Evolutionary conservation across 1,140 invertebrate species (phyloP), one percentile per base, ranked within the genome.

Genomic region (Drosophila seguyi): DNA sequence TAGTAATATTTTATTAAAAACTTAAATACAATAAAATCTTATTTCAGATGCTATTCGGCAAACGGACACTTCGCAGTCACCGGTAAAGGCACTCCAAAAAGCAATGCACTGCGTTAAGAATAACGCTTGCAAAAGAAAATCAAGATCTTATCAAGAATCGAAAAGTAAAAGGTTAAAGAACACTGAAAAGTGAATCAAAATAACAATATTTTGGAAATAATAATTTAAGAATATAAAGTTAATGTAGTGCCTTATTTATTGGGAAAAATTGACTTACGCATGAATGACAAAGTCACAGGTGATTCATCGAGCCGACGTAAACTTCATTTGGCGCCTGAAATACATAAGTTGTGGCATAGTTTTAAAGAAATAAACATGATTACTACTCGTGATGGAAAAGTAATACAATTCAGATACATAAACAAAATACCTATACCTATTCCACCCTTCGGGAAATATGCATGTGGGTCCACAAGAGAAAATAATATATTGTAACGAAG

Each of bases 91-190:
- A 29, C 60, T 62, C n/a, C 22, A 55, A 20, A 62, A 57, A 22
- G 60, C 60, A 3, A 57, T 57, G 60, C 22, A 57, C 1, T 62
- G 60, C 25, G 34, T 62, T 41, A 62, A 62, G 14, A 62, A 62
- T 27, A 62, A 57, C 20, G 50, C 34, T 0, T 62, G 60, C 25
- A 57, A 62, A 41, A 57, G 5, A 41, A 39, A 31, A 52, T 13
- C 16, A 13, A 52, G 44, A 20, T 1, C 14, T 4, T 8, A n/a
- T 20, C 41, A 44, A n/a, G n/a, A 52, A 14, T 22, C 6, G 10
- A 48, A 20, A 31, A 5, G n/a, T 48, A 20, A 20, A 58, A 29
- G 6, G 3, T 14, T 2, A 8, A 29, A 14, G 6, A 16, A 1
- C 44, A 47, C 42, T 14, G 6, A 52, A 13, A 6, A 22, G 18